Percentiles rank a stretch among this genome's conserved stretches.
phyloP scores from a whole-genome alignment of 2,113 vertebrate species.

The Neopipo cinnamomea region DNA sequence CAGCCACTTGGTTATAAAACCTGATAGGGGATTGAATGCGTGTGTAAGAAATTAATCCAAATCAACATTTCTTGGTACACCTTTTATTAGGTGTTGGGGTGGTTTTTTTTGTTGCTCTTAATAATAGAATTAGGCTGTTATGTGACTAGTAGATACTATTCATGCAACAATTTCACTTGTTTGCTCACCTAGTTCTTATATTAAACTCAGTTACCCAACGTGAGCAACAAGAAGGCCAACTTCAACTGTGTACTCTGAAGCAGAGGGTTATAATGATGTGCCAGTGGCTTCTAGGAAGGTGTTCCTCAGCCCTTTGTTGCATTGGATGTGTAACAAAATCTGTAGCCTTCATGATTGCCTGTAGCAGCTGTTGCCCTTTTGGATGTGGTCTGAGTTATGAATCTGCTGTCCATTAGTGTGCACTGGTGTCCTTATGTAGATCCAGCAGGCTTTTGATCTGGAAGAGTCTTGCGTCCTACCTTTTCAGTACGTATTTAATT shows the following conservation, averaged over 20 bases:
- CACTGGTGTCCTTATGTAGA: background rate
- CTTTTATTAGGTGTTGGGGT: constrained; percentile 10
- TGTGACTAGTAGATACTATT: background rate
- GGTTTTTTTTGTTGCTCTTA: background rate
- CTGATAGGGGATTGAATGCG: background rate
- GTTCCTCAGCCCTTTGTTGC: background rate
- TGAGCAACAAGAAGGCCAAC: background rate
- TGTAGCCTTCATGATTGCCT: background rate
- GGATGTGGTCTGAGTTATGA: background rate
- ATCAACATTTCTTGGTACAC: background rate
- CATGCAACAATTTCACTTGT: background rate
- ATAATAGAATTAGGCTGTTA: background rate
- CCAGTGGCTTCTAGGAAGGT: background rate
- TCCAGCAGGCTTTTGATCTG: background rate
- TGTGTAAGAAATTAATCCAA: background rate
- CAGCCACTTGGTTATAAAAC: background rate
- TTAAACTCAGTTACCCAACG: background rate
- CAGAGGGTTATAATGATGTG: background rate
- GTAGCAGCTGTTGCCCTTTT: background rate
- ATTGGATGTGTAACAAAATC: background rate
- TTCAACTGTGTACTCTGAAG: background rate
- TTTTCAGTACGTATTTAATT: background rate
- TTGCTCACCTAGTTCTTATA: background rate
- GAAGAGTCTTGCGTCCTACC: background rate
- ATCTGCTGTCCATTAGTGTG: background rate